phyloP scores from a whole-genome alignment of 2,113 vertebrate genomes.

The Coptodon bakossiorum region DNA sequence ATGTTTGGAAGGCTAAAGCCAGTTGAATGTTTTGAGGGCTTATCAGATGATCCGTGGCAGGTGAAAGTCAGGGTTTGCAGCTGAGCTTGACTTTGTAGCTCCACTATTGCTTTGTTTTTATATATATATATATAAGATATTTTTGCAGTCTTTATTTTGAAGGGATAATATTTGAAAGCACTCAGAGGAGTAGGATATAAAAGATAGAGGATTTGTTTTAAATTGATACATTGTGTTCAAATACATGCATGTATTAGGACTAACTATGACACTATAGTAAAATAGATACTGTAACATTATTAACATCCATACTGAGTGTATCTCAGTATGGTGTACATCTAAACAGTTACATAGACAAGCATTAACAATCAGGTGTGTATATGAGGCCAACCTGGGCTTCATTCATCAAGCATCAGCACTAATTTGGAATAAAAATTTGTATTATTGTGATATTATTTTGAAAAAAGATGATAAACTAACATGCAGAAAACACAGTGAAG shows the following conservation, averaged over 20 bases:
- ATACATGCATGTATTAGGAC: accelerated
- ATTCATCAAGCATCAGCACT: accelerated
- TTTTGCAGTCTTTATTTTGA: not conserved
- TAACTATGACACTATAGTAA: accelerated
- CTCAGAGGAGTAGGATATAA: not conserved
- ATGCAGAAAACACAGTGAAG: not conserved
- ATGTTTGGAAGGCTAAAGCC: not conserved
- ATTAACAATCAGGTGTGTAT: not conserved
- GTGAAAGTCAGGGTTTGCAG: not conserved
- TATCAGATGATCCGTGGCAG: not conserved
- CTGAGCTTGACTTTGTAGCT: not conserved
- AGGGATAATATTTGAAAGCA: not conserved
- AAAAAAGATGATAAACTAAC: not conserved
- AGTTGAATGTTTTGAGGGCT: not conserved
- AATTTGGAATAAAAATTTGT: accelerated
- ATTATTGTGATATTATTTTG: not conserved
- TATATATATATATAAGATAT: not conserved
- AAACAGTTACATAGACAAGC: not conserved
- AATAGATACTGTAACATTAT: not conserved
- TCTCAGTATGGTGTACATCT: not conserved
- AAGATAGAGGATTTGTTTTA: not conserved
- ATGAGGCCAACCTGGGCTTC: not conserved
- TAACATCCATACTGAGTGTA: accelerated
- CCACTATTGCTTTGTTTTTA: not conserved
- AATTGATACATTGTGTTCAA: not conserved